A percentile compares a stretch with the other conserved stretches of the same genome.
Evolutionary conservation across 2,113 vertebrate species (phyloP).

Genomic region (Anas platyrhynchos): DNA sequence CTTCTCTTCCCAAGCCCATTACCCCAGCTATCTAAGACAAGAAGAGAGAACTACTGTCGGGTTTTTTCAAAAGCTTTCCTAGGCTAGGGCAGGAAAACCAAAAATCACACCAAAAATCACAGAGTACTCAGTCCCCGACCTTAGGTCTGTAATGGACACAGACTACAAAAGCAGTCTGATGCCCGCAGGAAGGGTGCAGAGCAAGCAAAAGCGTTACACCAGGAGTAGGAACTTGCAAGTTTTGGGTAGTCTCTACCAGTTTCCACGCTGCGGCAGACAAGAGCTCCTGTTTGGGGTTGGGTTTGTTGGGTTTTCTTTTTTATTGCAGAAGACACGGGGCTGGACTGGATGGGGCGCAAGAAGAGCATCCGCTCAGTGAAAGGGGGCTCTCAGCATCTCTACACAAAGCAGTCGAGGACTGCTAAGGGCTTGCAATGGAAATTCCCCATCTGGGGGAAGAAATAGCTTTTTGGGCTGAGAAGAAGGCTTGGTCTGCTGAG

Average conservation of each 20-base stretch:
- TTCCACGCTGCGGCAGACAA: background rate
- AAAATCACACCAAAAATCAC: background rate
- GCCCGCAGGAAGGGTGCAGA: background rate
- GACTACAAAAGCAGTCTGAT: conserved; percentile 11
- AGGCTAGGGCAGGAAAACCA: background rate
- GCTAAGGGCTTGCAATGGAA: background rate
- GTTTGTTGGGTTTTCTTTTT: background rate
- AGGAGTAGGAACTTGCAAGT: background rate
- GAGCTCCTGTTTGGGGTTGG: background rate
- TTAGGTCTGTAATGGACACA: background rate
- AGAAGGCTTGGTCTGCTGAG: background rate
- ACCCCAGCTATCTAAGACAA: background rate
- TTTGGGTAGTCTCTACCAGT: background rate
- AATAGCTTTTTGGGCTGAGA: background rate
- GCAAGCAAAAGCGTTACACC: background rate
- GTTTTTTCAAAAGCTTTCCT: background rate
- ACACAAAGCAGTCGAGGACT: background rate
- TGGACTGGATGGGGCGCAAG: background rate
- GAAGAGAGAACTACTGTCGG: background rate
- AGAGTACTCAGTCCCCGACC: background rate
- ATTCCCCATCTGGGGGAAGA: background rate
- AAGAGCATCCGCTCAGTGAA: background rate
- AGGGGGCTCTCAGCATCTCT: background rate
- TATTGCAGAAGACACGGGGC: background rate
- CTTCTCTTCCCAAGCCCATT: conserved; percentile 12